These are phyloP conservation scores for Rotaria macrura DNA, from an alignment of 2,888 invertebrate genomes.

Conservation along the genomic window DNA sequence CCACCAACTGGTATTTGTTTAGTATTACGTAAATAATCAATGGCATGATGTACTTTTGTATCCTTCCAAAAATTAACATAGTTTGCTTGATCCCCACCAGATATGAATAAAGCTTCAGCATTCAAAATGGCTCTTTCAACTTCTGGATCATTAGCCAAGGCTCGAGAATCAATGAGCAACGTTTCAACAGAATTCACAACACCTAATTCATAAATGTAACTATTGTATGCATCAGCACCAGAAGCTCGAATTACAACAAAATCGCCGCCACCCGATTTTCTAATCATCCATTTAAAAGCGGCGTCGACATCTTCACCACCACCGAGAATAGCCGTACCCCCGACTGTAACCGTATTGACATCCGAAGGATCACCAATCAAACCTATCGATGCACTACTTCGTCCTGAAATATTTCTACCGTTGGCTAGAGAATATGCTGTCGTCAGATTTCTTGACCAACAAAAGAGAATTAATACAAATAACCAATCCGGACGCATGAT, in stretches of 20 bases:
- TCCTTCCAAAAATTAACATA: conserved; percentile 23
- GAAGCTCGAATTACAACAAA: conserved; percentile 25
- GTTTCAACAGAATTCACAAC: conserved; percentile 28
- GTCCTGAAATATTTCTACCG: background rate
- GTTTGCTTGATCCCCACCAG: conserved; percentile 29
- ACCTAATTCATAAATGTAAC: conserved; percentile 28
- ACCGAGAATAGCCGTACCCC: conserved; percentile 15
- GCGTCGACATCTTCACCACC: conserved; percentile 24
- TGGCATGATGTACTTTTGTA: conserved; percentile 17
- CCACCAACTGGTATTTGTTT: conserved; percentile 23
- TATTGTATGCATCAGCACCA: conserved; percentile 23
- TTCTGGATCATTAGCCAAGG: conserved; percentile 8
- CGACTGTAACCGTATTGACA: background rate
- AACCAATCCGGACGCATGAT: background rate
- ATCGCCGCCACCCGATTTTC: conserved; percentile 26
- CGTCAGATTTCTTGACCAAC: background rate
- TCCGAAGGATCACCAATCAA: background rate
- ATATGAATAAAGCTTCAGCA: conserved; percentile 24
- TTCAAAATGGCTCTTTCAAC: conserved; percentile 19
- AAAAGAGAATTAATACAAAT: background rate
- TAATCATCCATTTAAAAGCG: conserved; percentile 22
- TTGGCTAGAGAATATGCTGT: background rate
- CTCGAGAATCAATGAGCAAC: background rate
- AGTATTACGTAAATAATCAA: background rate
- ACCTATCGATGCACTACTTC: background rate